A percentile compares a stretch with the other conserved stretches of the same genome.
phyloP scores from a whole-genome alignment of 2,113 vertebrate species.

The Phyllostomus discolor region DNA sequence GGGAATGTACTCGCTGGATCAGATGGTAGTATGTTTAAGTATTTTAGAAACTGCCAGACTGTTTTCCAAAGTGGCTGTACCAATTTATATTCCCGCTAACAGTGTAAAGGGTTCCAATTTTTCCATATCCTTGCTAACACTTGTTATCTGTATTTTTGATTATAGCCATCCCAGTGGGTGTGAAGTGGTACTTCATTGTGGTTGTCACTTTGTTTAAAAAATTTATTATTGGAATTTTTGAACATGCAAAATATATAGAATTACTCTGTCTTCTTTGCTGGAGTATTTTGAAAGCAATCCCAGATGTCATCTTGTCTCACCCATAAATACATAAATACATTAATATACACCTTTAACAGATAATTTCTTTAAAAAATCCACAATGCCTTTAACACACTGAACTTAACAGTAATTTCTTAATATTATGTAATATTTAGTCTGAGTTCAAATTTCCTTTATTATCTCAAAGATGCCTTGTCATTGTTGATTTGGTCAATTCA shows the following conservation, averaged over 20 bases:
- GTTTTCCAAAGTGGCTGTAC: neutral
- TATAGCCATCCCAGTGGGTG: neutral
- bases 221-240: neutral
- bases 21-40: neutral
- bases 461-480: neutral
- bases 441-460: neutral
- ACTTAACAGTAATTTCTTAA: no score
- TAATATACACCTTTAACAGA: neutral
- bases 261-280: neutral
- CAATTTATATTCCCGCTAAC: neutral
- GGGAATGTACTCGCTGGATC: neutral
- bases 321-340: neutral
- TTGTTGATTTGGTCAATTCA: neutral
- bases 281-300: neutral
- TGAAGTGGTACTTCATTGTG: neutral
- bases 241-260: neutral
- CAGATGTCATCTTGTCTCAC: neutral
- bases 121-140: neutral
- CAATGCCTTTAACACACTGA: no score
- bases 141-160: neutral
- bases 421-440: neutral
- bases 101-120: neutral
- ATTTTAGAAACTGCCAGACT: neutral
- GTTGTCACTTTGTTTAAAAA: neutral
- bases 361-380: neutral